These are phyloP conservation scores for Sinopyrophorus schimmeli DNA, from an alignment of 2,888 invertebrate species.

Conservation along the genomic window DNA sequence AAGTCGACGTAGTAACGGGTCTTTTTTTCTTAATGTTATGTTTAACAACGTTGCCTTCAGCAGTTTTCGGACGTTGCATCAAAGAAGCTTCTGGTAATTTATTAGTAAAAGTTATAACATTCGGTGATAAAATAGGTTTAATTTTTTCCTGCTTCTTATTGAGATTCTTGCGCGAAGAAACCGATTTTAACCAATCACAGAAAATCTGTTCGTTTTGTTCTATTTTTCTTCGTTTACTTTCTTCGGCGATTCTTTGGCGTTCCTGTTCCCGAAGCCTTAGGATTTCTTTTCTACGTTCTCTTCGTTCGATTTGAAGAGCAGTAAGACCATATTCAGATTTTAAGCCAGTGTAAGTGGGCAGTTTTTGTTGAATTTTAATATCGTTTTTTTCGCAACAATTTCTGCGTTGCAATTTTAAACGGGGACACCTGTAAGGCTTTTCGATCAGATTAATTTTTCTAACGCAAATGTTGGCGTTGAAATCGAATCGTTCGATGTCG, in stretches of 20 bases:
- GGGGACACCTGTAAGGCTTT: conserved; percentile 46
- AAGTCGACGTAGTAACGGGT: conserved; percentile 46
- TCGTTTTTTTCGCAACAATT: conserved; percentile 55
- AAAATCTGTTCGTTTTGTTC: conserved; percentile 60
- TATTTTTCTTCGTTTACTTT: conserved; percentile 46
- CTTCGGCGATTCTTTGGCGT: conserved; percentile 54
- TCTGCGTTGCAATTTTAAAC: conserved; percentile 48
- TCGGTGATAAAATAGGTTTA: conserved; percentile 35
- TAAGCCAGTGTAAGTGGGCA: conserved; percentile 59
- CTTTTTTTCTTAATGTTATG: conserved; percentile 38
- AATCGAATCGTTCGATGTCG: conserved; percentile 49
- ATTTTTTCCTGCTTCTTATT: conserved; percentile 13
- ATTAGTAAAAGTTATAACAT: conserved; percentile 37
- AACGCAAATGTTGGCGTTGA: conserved; percentile 46
- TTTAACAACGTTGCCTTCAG: conserved; percentile 42
- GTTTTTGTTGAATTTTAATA: conserved; percentile 47
- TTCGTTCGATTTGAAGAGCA: conserved; percentile 54
- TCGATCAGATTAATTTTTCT: conserved; percentile 47
- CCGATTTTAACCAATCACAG: conserved; percentile 57
- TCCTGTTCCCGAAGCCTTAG: conserved; percentile 54
- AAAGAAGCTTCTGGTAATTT: conserved; percentile 31
- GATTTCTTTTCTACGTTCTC: conserved; percentile 51
- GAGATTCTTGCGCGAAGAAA: conserved; percentile 9
- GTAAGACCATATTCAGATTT: conserved; percentile 61
- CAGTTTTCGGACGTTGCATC: conserved; percentile 47